Evolutionary conservation across 2,797 vertebrate species (phyloP), one percentile per base, ranked within the genome.

Genomic region (Dendrocincla tyrannina): DNA sequence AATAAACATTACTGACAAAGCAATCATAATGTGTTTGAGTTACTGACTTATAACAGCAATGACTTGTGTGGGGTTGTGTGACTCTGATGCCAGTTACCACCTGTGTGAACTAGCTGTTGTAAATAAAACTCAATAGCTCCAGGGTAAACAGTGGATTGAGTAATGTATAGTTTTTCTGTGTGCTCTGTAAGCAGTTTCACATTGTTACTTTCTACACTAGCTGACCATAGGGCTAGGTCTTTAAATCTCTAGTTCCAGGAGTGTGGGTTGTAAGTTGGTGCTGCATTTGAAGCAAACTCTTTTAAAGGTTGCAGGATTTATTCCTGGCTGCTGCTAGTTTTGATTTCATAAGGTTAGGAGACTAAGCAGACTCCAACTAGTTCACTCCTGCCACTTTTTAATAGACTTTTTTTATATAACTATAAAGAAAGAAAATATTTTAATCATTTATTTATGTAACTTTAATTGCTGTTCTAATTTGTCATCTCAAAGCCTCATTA

Each of bases 81-180:
- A 50, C 41, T 70, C 44, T 62, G 80, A 11, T 30, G 24, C 46
- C 56, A 47, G 33, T 89, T 91, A 80, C n/a, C 39, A 41, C 77
- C 62, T 42, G 58, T 90, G 90, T 88, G 95, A 89, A 85, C 35
- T 44, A 70, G 60, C 89, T 82, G 63, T 87, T 81, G 33, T 80
- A 92, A 83, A 84, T 86, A 62, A 87, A 95, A 85, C 35, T 27
- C 70, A 80, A 60, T 55, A 59, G 10, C 35, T 70, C 55, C 66
- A 18, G 24, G 82, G 41, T 55, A 60, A 87, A 50, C 46, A 90
- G 74, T 55, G 59, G 49, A 50, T 25, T 78, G n/a, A 72, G 58
- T 80, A 63, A 76, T 18, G 19, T 46, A 2, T 35, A 81, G n/a
- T 59, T 85, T 91, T 62, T 27, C 58, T 83, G 6, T 59, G 32